Evolutionary conservation across 2,888 invertebrate genomes (phyloP).

Genomic region (Camptogramma bilineatum): DNA sequence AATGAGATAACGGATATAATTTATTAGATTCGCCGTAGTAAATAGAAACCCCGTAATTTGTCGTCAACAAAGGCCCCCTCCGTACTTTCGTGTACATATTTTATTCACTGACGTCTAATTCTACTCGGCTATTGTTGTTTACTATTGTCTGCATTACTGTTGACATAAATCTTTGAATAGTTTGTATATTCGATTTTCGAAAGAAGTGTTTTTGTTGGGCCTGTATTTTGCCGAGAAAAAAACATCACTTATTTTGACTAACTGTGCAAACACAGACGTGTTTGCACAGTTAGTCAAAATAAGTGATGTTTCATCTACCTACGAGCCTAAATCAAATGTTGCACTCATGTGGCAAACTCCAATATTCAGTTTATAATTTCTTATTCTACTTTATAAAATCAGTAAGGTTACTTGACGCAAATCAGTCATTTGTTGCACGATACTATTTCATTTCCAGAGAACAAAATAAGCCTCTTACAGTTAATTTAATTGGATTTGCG

Average conservation of each 20-base stretch:
- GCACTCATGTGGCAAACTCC: not conserved
- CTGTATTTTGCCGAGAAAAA: not conserved
- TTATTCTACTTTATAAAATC: conserved; percentile 1
- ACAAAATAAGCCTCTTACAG: conserved; percentile 58
- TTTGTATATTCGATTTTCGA: conserved; percentile 36
- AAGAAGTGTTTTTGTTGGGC: conserved; percentile 12
- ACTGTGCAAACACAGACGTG: not conserved
- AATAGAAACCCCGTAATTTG: conserved; percentile 71
- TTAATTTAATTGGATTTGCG: conserved; percentile 63
- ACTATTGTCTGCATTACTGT: conserved; percentile 56
- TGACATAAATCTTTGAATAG: conserved; percentile 44
- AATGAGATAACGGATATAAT: conserved; percentile 63
- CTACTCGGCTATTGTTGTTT: conserved; percentile 63
- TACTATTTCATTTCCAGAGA: conserved; percentile 52
- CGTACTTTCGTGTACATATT: conserved; percentile 61
- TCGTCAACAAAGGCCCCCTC: conserved; percentile 66
- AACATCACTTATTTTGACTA: not conserved
- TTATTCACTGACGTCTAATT: conserved; percentile 74
- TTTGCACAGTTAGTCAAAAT: too few species aligned
- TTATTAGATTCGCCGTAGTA: conserved; percentile 60
- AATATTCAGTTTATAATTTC: not conserved
- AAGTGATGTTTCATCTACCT: not conserved
- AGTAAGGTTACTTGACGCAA: conserved; percentile 14
- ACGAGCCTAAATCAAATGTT: not conserved
- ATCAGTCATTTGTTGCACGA: conserved; percentile 34